These are phyloP conservation scores for Autographa pulchrina DNA, from an alignment of 2,888 invertebrate genomes.

Conservation along the genomic window DNA sequence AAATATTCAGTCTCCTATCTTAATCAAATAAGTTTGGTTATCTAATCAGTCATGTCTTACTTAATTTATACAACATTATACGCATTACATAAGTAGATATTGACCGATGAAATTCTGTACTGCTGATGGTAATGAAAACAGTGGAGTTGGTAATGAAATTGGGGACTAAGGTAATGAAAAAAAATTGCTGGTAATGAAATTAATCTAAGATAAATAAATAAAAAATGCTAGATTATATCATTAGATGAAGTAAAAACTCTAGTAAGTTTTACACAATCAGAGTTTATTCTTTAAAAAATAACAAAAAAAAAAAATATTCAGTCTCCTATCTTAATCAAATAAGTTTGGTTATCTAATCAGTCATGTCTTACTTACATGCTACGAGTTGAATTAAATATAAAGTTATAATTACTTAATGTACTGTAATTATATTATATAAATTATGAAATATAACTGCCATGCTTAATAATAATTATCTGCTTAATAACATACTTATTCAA, in stretches of 20 bases:
- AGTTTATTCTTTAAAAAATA: conserved; percentile 3
- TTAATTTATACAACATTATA: conserved; percentile 8
- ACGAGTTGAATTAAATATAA: conserved; percentile 8
- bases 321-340: conserved; percentile 1
- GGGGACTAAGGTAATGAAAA: background rate
- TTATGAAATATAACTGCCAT: no score
- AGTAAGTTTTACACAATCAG: no score
- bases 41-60: conserved; percentile 6
- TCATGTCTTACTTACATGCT: conserved; percentile 1
- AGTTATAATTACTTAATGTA: conserved; percentile 10
- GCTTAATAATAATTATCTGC: no score
- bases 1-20: conserved; percentile 5
- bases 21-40: conserved; percentile 7
- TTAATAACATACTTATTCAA: conserved; percentile 7
- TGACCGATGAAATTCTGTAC: conserved; percentile 11
- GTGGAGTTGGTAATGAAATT: background rate
- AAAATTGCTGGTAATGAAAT: background rate
- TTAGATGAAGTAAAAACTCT: no score
- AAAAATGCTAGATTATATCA: no score
- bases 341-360: conserved; percentile 9
- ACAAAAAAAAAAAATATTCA: conserved; percentile 10
- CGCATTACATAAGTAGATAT: conserved; percentile 7
- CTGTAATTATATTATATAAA: background rate
- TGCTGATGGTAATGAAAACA: conserved; percentile 11
- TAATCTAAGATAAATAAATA: no score